phyloP scores from a whole-genome alignment of 2,888 invertebrate species.

The Agrilus cyanescens region DNA sequence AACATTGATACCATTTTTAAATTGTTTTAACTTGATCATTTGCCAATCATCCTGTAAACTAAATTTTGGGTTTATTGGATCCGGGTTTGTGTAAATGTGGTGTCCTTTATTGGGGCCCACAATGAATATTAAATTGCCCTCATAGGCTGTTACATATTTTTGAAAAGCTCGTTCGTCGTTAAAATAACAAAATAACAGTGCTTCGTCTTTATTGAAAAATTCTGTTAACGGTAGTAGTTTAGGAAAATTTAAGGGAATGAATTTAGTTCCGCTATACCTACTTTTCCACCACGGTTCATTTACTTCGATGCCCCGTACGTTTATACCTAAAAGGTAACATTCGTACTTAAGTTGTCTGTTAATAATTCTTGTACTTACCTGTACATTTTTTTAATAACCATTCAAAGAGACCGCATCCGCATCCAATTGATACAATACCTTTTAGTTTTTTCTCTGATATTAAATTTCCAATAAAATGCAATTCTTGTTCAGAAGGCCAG shows the following conservation, averaged over 20 bases:
- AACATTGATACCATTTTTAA: constrained; percentile 50
- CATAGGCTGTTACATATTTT: constrained; percentile 51
- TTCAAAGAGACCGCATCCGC: constrained; percentile 72
- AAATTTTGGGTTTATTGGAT: constrained; percentile 50
- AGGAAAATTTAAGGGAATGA: constrained; percentile 52
- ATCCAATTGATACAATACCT: constrained; percentile 58
- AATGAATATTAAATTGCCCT: constrained; percentile 55
- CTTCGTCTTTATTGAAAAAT: constrained; percentile 34
- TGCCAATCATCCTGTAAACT: constrained; percentile 39
- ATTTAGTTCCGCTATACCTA: constrained; percentile 59
- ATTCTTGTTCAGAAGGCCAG: constrained; percentile 55
- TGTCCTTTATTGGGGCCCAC: constrained; percentile 57
- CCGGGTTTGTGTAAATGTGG: constrained; percentile 58
- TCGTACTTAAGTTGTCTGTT: constrained; percentile 2
- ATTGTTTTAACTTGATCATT: constrained; percentile 43
- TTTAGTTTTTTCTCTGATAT: constrained; percentile 36
- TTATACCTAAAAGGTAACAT: constrained; percentile 19
- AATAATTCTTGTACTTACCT: constrained; percentile 36
- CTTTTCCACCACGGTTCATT: constrained; percentile 72
- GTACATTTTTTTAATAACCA: constrained; percentile 60
- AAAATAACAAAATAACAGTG: constrained; percentile 71
- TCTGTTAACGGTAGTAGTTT: constrained; percentile 32
- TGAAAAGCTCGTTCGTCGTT: constrained; percentile 59
- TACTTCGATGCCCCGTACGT: constrained; percentile 60
- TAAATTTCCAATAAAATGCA: constrained; percentile 43